phyloP scores from a whole-genome alignment of 1,140 invertebrate genomes.

The Eupristina koningsbergeri region DNA sequence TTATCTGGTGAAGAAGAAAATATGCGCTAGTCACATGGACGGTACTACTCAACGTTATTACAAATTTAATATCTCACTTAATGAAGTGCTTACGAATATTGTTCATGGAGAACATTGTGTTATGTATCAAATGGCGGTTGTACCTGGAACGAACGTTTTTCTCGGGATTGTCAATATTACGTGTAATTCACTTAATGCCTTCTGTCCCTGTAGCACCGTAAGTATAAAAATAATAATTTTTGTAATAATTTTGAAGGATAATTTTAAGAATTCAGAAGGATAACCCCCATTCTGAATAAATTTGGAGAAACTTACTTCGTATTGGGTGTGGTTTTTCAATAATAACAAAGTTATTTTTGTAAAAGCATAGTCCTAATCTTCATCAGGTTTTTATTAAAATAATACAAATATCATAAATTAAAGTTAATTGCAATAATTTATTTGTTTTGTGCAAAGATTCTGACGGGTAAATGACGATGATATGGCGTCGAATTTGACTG shows the following conservation, averaged over 20 bases:
- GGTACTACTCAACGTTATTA: conserved; percentile 85
- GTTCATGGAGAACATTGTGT: conserved; percentile 91
- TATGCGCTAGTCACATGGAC: conserved; percentile 85
- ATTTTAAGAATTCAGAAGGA: too few species aligned
- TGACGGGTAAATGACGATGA: too few species aligned
- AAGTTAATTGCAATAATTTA: too few species aligned
- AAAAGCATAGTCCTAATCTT: too few species aligned
- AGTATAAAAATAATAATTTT: conserved; percentile 57
- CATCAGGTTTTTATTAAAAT: too few species aligned
- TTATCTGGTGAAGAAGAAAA: conserved; percentile 85
- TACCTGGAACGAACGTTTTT: conserved; percentile 90
- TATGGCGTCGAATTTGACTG: too few species aligned
- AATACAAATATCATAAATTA: too few species aligned
- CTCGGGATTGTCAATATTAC: conserved; percentile 88
- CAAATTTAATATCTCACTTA: conserved; percentile 86
- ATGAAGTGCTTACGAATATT: conserved; percentile 84
- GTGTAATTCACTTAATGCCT: conserved; percentile 84
- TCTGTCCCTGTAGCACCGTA: conserved; percentile 94
- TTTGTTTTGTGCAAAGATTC: too few species aligned
- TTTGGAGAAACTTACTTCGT: too few species aligned
- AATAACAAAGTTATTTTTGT: too few species aligned
- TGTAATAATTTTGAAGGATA: not conserved
- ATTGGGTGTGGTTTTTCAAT: too few species aligned
- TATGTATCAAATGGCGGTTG: conserved; percentile 87
- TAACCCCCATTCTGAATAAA: too few species aligned